Base-by-base conservation (phyloP, 2,888 invertebrate species). In the Miltochrista miniata region DNA sequence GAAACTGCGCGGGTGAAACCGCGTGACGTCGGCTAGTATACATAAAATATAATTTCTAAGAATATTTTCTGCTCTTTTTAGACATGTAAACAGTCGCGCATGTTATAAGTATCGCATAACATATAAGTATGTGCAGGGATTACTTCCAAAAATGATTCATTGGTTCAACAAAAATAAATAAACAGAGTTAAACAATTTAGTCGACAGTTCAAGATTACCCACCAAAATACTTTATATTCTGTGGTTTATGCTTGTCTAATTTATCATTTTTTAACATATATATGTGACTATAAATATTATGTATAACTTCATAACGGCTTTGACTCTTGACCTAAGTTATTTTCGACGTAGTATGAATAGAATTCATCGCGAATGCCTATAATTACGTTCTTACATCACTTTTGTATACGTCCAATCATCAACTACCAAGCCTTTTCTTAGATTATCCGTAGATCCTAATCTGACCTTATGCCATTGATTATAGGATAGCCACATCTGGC, bases 361-460 rank as follows among this genome's bases (percentile, higher is more conserved):
- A 42, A 31, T 33, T 33, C 5, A n/a, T 42, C 4, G 11, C 41
- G 31, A 41, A 15, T 33, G 15, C 8, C n/a, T 42, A n/a, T 33
- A 42, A 33, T 34, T 45, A n/a, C 37, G 9, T 38, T 37, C 15
- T 45, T 45, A 38, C 38, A 34, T 13, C 10, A 4, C 18, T 12
- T 9, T 14, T 10, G 3, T 14, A 13, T 24, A 10, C 12, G 24
- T 33, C 33, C 8, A 34, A 39, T 24, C 34, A 46, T 39, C 46
- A 39, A 12, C 18, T 18, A 18, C 38, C 13, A 38, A 38, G 39
- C 46, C 18, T 39, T 46, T 34, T 40, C 39, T 18, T n/a, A 34
- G 46, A 13, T 39, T 34, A 40, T 24, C 24, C 33, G 39, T n/a
- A 40, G 34, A 46, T 46, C n/a, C 13, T 24, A 29, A 46, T 46